These are phyloP conservation scores for Macrostomum lignano DNA, from an alignment of 1,140 invertebrate genomes.

Conservation along the genomic window DNA sequence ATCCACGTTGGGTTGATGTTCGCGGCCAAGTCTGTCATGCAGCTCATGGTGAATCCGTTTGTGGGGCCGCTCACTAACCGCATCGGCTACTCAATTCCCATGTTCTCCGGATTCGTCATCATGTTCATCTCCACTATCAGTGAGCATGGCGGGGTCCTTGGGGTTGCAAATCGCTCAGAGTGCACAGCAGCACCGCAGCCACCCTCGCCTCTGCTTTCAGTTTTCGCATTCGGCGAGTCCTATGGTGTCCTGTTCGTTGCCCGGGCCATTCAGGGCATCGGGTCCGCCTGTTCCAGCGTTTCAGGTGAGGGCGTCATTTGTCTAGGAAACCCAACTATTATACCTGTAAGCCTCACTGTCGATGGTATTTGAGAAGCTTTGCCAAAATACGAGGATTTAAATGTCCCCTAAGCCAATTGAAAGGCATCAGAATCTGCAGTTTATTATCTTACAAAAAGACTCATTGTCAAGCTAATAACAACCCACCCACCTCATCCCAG, in stretches of 20 bases:
- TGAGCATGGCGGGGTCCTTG: constrained; percentile 33
- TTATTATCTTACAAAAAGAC: too few species aligned
- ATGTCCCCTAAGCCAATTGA: too few species aligned
- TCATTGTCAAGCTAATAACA: too few species aligned
- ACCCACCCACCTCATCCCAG: too few species aligned
- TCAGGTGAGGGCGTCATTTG: constrained; percentile 42
- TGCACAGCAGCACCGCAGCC: too few species aligned
- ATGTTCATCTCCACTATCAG: constrained; percentile 91
- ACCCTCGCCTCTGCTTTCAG: constrained; percentile 34
- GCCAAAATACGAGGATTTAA: too few species aligned
- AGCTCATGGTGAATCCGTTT: constrained; percentile 75
- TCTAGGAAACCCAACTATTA: too few species aligned
- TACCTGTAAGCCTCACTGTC: too few species aligned
- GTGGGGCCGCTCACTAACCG: constrained; percentile 84
- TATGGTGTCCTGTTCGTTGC: constrained; percentile 67
- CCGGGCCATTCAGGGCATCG: constrained; percentile 68
- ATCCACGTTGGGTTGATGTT: constrained; percentile 82
- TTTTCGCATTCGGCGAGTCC: constrained; percentile 75
- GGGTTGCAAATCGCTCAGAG: too few species aligned
- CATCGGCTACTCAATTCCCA: constrained; percentile 90
- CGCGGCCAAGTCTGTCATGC: constrained; percentile 81
- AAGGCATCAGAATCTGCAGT: too few species aligned
- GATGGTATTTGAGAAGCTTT: too few species aligned
- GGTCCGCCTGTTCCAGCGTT: constrained; percentile 79
- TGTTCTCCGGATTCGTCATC: constrained; percentile 90